A percentile compares a stretch with the other conserved stretches of the same genome.
phyloP scores from a whole-genome alignment of 30 jellyfish, hydroid and myxozoan species.

The Catostylus mosaicus region DNA sequence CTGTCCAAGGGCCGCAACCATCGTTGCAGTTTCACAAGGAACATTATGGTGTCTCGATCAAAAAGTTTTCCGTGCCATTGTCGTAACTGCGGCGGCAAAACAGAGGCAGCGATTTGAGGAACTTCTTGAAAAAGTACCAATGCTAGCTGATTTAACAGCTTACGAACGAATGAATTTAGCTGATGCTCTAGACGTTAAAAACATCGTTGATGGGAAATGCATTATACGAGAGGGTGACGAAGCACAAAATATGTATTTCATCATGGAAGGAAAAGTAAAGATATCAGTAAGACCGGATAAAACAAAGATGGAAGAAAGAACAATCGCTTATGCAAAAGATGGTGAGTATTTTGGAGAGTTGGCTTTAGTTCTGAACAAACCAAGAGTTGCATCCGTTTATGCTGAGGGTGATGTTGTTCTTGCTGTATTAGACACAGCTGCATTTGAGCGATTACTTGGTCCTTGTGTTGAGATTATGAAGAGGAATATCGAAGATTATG shows the following conservation, averaged over 20 bases:
- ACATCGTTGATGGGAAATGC: conserved; percentile 58
- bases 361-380: conserved; percentile 88
- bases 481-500: conserved; percentile 82
- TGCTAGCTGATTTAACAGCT: conserved; percentile 81
- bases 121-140: conserved; percentile 81
- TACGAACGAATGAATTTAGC: conserved; percentile 97
- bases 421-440: conserved; percentile 90
- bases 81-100: conserved; percentile 93
- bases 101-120: conserved; percentile 85
- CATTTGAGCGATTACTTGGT: conserved; percentile 96
- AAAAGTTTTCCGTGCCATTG: conserved; percentile 82
- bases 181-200: conserved; percentile 82
- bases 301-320: conserved; percentile 69
- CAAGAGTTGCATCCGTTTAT: conserved; percentile 98
- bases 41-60: conserved; percentile 98
- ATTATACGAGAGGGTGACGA: conserved; percentile 87
- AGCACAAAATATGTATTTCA: conserved; percentile 89
- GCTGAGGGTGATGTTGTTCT: conserved; percentile 77
- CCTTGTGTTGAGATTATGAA: conserved; percentile 98
- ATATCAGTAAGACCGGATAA: conserved; percentile 73
- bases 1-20: conserved; percentile 99
- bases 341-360: conserved; percentile 97
- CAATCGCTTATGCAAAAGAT: conserved; percentile 69
- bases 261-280: conserved; percentile 88
- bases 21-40: conserved; percentile 84